Conservation (phyloP, 2,113 vertebrate species). For the Cromileptes altivelis region DNA sequence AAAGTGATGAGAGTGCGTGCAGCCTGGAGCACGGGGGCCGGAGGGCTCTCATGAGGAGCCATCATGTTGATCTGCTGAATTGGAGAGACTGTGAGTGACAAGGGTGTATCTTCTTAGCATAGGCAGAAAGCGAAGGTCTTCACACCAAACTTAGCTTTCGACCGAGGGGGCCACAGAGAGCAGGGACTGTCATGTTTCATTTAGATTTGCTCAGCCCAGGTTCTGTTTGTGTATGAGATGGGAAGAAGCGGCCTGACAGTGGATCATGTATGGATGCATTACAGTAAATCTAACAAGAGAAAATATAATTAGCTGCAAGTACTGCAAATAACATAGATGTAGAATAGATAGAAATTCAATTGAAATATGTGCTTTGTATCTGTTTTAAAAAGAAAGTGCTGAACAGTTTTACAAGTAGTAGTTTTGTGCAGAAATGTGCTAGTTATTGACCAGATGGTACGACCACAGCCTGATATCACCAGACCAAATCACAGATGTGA, state of each 20-base stretch:
- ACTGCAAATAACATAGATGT: too few relatives aligned
- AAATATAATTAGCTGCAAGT: too few relatives aligned
- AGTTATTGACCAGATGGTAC: too few relatives aligned
- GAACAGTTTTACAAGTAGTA: too few relatives aligned
- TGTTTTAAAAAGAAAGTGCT: too few relatives aligned
- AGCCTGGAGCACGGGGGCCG: constrained; percentile 9
- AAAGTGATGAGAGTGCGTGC: constrained; percentile 29
- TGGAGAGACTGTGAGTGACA: constrained; percentile 66
- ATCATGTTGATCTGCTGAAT: constrained; percentile 52
- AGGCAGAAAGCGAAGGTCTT: constrained; percentile 61
- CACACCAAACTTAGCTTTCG: constrained; percentile 61
- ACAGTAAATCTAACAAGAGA: too few relatives aligned
- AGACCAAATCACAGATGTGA: too few relatives aligned
- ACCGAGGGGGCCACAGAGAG: constrained; percentile 43
- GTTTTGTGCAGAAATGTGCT: too few relatives aligned
- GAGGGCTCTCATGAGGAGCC: constrained; percentile 28
- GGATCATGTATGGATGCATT: too few relatives aligned
- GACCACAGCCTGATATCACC: too few relatives aligned
- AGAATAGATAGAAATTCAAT: too few relatives aligned
- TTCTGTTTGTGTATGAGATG: constrained; percentile 23
- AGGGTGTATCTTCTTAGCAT: constrained; percentile 49
- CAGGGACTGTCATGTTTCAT: constrained; percentile 65
- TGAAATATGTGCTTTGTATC: too few relatives aligned
- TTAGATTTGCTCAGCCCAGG: constrained; percentile 44
- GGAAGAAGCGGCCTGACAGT: neutral